These are phyloP conservation scores for Zophobas atratus DNA, from an alignment of 1,140 invertebrate species.

Conservation along the genomic window DNA sequence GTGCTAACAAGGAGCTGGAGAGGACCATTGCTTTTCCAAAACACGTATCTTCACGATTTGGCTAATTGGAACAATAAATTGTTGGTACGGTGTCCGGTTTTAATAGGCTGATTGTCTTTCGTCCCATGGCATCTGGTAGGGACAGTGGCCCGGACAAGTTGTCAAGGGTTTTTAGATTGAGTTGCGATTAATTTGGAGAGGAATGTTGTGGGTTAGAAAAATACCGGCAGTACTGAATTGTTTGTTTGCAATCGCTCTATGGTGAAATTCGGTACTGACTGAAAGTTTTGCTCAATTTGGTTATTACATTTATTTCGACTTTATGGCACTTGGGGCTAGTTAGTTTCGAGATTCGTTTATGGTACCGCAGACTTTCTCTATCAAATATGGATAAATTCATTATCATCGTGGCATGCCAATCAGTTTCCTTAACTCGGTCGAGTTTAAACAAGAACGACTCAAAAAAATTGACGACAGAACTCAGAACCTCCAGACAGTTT, in stretches of 20 bases:
- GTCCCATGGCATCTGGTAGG: constrained; percentile 66
- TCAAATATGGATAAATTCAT: too few species aligned
- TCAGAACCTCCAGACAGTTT: too few species aligned
- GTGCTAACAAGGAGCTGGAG: constrained; percentile 55
- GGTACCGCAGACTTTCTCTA: too few species aligned
- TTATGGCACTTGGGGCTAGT: neutral
- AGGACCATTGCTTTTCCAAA: constrained; percentile 66
- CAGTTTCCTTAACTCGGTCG: too few species aligned
- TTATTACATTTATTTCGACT: neutral
- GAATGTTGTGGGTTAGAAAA: too few species aligned
- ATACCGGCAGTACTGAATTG: too few species aligned
- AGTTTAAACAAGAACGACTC: too few species aligned
- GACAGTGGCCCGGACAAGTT: constrained; percentile 59
- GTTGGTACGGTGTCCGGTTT: constrained; percentile 67
- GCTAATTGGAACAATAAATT: constrained; percentile 70
- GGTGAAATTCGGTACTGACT: neutral
- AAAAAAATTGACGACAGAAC: too few species aligned
- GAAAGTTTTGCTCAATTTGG: neutral
- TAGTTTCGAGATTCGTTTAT: neutral
- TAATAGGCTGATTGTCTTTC: constrained; percentile 70
- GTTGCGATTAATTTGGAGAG: constrained; percentile 26
- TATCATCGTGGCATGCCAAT: too few species aligned
- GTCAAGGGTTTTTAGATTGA: constrained; percentile 9
- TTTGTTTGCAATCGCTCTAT: neutral
- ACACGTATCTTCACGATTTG: constrained; percentile 69